Evolutionary conservation across 2,113 vertebrate species (phyloP).

Genomic region (Naja naja): DNA sequence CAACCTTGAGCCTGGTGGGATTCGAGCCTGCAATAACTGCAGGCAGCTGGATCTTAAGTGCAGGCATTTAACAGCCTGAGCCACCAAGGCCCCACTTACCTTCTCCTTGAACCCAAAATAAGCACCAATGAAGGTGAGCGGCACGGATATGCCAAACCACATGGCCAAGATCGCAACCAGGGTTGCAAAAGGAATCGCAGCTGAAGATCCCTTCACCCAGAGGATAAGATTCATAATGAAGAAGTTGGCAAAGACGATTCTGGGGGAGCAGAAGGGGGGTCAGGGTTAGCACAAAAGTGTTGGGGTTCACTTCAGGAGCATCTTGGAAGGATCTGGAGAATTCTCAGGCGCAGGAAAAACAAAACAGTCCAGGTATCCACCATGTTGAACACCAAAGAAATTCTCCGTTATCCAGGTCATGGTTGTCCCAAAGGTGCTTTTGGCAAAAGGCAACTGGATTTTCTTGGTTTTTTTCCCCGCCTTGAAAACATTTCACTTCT

Average conservation of each 20-base stretch:
- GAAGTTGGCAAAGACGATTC: constrained; percentile 88
- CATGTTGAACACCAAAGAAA: too few species aligned
- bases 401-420: too few species aligned
- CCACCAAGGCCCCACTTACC: too few species aligned
- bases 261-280: constrained; percentile 35
- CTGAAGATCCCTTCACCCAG: constrained; percentile 87
- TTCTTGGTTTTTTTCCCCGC: too few species aligned
- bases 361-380: too few species aligned
- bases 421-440: too few species aligned
- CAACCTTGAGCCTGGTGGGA: too few species aligned
- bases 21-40: too few species aligned
- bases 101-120: constrained; percentile 89
- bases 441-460: too few species aligned
- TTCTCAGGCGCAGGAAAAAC: background rate
- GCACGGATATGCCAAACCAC: constrained; percentile 91
- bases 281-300: background rate
- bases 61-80: too few species aligned
- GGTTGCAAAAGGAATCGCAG: constrained; percentile 84
- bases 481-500: too few species aligned
- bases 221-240: constrained; percentile 93
- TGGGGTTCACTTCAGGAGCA: background rate
- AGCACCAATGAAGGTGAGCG: constrained; percentile 84
- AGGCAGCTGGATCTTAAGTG: too few species aligned
- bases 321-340: background rate
- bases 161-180: constrained; percentile 83